phyloP scores from a whole-genome alignment of 2,888 invertebrate species.

The Cataglyphis rosenhaueri region DNA sequence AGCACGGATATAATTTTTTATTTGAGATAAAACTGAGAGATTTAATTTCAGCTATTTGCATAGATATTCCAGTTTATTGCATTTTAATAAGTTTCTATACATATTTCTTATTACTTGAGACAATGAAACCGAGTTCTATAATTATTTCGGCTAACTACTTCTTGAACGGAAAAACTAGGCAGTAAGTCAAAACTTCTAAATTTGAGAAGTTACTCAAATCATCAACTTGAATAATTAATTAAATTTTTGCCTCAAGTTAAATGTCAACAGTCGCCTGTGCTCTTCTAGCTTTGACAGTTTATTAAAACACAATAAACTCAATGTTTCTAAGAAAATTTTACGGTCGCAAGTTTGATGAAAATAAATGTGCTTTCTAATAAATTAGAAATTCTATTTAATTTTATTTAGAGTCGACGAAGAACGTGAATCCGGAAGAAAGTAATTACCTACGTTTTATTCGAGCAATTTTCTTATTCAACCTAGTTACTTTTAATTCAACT shows the following conservation, averaged over 20 bases:
- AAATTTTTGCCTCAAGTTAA: slow-evolving; percentile 62
- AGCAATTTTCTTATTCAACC: slow-evolving; percentile 29
- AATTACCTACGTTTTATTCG: slow-evolving; percentile 38
- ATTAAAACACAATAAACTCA: slow-evolving; percentile 49
- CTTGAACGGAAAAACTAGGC: background rate
- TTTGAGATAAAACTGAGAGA: background rate
- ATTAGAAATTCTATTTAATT: slow-evolving; percentile 28
- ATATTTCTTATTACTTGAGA: background rate
- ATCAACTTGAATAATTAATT: slow-evolving; percentile 71
- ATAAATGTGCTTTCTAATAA: slow-evolving; percentile 48
- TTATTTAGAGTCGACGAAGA: slow-evolving; percentile 35
- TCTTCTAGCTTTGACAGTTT: slow-evolving; percentile 46
- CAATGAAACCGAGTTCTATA: background rate
- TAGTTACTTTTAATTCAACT: slow-evolving; percentile 27
- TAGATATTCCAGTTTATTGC: background rate
- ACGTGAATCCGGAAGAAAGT: slow-evolving; percentile 43
- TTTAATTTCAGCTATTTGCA: background rate
- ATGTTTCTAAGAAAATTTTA: slow-evolving; percentile 29
- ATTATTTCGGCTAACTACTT: slow-evolving; percentile 9
- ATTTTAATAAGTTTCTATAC: background rate
- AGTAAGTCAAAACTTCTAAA: slow-evolving; percentile 46
- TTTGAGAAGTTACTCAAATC: slow-evolving; percentile 59
- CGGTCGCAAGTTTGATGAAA: slow-evolving; percentile 33
- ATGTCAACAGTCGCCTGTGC: slow-evolving; percentile 28
- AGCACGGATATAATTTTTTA: slow-evolving; percentile 6